A percentile compares a stretch with the other conserved stretches of the same genome.
Evolutionary conservation across 2,113 vertebrate genomes (phyloP).

Genomic region (Prolemur simus): DNA sequence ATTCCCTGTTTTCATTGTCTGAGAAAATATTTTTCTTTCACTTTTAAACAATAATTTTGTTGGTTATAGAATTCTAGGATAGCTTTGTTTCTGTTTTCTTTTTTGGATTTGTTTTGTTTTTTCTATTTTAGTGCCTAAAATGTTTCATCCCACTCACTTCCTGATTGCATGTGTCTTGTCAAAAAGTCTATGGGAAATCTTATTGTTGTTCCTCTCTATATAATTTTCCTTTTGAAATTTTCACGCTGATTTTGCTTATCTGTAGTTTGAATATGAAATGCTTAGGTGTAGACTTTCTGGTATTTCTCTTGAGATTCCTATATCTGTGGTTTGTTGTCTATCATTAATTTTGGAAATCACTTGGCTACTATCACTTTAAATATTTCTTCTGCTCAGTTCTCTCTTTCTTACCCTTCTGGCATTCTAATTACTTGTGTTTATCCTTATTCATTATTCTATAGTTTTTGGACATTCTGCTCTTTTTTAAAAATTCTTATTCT

Average conservation of each 20-base stretch:
- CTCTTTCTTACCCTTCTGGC: background rate
- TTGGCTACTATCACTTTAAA: background rate
- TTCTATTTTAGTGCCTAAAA: background rate
- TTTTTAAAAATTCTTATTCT: background rate
- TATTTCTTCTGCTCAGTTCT: background rate
- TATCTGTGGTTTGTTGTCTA: background rate
- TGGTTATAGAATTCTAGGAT: background rate
- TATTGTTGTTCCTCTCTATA: accelerated
- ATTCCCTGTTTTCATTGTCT: background rate
- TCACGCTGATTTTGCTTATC: background rate
- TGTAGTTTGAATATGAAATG: background rate
- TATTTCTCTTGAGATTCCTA: background rate
- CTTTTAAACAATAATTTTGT: background rate
- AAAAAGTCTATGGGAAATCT: background rate
- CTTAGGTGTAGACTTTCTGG: accelerated
- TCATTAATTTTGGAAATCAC: background rate
- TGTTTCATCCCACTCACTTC: background rate
- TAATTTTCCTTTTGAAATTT: background rate
- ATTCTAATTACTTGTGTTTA: background rate
- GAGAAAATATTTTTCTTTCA: background rate
- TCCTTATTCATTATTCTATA: background rate
- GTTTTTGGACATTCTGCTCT: background rate
- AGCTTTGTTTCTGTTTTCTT: too few relatives aligned
- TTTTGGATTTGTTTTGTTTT: background rate
- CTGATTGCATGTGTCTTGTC: background rate